Conservation (phyloP, 2,888 invertebrate species). For the Uropetala carovei region DNA sequence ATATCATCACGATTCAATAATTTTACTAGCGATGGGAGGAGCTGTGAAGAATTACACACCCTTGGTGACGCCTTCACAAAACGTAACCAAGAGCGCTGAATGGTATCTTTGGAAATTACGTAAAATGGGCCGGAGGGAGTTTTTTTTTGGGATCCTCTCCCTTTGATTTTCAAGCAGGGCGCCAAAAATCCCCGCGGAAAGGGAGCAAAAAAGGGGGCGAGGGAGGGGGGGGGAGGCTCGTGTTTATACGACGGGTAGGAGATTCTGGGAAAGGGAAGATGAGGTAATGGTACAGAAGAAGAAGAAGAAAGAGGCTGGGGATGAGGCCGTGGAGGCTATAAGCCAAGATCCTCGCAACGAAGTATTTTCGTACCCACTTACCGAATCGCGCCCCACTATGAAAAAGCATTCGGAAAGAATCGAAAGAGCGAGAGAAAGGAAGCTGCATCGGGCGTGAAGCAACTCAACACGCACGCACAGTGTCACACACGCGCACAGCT, state of each 20-base stretch:
- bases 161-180: not conserved
- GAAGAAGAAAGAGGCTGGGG: not conserved
- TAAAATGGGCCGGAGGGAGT: not conserved
- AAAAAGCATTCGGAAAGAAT: no score
- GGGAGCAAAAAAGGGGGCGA: not conserved
- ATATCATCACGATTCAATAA: no score
- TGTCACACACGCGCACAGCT: no score
- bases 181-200: slow-evolving; percentile 31
- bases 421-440: not conserved
- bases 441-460: not conserved
- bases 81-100: not conserved
- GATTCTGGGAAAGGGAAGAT: slow-evolving; percentile 9
- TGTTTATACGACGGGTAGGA: not conserved
- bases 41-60: no score
- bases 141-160: not conserved
- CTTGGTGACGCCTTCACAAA: no score
- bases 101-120: slow-evolving; percentile 4
- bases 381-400: no score
- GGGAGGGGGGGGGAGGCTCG: not conserved
- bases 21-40: no score
- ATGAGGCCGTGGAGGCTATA: not conserved
- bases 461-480: no score
- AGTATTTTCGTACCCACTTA: not conserved
- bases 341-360: not conserved
- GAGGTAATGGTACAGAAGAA: slow-evolving; percentile 6